Evolutionary conservation across 1,140 invertebrate genomes (phyloP), one percentile per base, ranked within the genome.

Genomic region (Mizuhopecten yessoensis): DNA sequence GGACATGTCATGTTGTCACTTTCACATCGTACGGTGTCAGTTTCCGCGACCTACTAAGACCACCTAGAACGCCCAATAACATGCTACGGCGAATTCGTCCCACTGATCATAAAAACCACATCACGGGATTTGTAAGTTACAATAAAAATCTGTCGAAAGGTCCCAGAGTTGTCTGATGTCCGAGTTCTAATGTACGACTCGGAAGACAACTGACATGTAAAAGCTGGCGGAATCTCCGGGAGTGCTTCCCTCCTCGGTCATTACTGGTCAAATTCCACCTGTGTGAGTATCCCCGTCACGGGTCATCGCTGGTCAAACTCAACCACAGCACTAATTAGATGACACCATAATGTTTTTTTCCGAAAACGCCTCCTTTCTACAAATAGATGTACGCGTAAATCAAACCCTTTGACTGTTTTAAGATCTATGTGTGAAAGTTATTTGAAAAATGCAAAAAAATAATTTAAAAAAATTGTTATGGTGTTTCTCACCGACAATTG

Each of bases 21-120:
- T 75, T 75, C 57, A 75, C 57, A 75, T 75, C 20, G 57, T 7
- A n/a, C 11, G 57, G 57, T 75, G 57, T 75, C 57, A 75, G 57
- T 75, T 75, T 75, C 57, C 57, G 23, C 57, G 57, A 75, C 57
- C 57, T 11, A n/a, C 57, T 75, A 75, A n/a, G 57, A 75, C 57
- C 57, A 75, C 57, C 57, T 75, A 75, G 57, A 75, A 75, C 57
- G 57, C 57, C 57, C 57, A 75, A 75, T 75, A 75, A 75, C 57
- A 75, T 75, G 57, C 57, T 75, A 75, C 23, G n/a, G 0, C 57
- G 57, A 75, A 29, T 75, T 29, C 11, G 57, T 75, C 57, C 23
- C 20, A 23, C 20, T 5, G 17, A 75, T 75, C 57, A 29, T 75
- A 75, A 75, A 75, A 75, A 75, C 29, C 57, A 75, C 57, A 29